A percentile compares a stretch with the other conserved stretches of the same genome.
Conservation (phyloP, 2,797 vertebrate species). For the Columba guinea region DNA sequence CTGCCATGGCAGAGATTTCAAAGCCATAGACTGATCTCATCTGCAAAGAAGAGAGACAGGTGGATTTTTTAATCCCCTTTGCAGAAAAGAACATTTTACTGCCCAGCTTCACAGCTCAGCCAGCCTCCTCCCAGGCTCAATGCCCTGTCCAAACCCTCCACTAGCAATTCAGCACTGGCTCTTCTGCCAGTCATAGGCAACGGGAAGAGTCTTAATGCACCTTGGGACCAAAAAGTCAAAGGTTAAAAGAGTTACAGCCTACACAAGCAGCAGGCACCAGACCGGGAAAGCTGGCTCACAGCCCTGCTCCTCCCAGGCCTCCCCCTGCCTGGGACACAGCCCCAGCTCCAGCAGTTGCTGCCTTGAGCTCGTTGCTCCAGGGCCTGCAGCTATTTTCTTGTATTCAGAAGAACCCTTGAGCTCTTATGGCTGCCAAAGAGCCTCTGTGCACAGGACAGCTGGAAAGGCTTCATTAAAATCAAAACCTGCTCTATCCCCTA, state of each 20-base stretch:
- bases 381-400: background rate
- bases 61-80: background rate
- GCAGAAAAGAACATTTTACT: background rate
- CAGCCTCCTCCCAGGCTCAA: background rate
- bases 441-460: background rate
- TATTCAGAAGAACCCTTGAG: background rate
- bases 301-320: background rate
- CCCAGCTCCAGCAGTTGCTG: background rate
- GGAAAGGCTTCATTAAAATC: conserved; percentile 1
- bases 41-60: background rate
- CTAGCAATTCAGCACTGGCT: background rate
- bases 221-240: fast-evolving
- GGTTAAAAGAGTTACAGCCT: background rate
- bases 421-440: background rate
- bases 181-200: background rate
- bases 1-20: background rate
- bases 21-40: background rate
- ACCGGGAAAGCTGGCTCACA: fast-evolving
- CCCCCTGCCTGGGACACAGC: background rate
- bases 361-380: background rate
- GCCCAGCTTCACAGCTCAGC: background rate
- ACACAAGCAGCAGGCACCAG: background rate
- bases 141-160: background rate
- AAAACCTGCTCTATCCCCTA: background rate
- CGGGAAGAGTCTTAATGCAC: background rate